Evolutionary conservation across 2,888 invertebrate species (phyloP).

Genomic region (Carterocephalus palaemon): DNA sequence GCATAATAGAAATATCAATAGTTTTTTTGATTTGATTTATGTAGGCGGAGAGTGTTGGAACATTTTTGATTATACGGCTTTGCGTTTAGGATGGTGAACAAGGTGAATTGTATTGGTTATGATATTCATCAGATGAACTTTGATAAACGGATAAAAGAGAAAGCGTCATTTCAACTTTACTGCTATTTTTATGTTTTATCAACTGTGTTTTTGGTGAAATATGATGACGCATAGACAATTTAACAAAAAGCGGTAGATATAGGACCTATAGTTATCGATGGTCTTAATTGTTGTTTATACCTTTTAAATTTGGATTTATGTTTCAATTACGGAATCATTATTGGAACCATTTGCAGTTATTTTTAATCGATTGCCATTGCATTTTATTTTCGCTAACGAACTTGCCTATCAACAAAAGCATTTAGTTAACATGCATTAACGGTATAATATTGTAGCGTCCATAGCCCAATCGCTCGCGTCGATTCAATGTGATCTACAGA

Average conservation of each 20-base stretch:
- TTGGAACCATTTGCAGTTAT: neutral
- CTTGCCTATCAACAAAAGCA: too few relatives aligned
- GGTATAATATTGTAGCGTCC: too few relatives aligned
- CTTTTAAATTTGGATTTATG: constrained; percentile 2
- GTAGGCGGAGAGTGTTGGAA: constrained; percentile 34
- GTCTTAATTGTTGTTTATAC: neutral
- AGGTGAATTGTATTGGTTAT: constrained; percentile 9
- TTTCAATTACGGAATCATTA: constrained; percentile 1
- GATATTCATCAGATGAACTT: constrained; percentile 7
- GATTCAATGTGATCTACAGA: too few relatives aligned
- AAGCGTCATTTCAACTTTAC: constrained; percentile 1
- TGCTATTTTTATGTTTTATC: constrained; percentile 8
- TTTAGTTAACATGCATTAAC: too few relatives aligned
- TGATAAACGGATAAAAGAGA: constrained; percentile 5
- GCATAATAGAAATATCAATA: constrained; percentile 69
- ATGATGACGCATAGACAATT: constrained; percentile 6
- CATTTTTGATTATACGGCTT: constrained; percentile 20
- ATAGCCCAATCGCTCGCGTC: too few relatives aligned
- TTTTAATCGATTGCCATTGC: too few relatives aligned
- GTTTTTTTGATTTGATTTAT: constrained; percentile 46
- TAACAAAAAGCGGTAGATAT: constrained; percentile 5
- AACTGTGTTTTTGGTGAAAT: constrained; percentile 3
- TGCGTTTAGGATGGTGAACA: neutral
- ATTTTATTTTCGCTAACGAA: too few relatives aligned
- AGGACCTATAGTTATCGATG: too few relatives aligned